Evolutionary conservation across 2,888 invertebrate species (phyloP), one percentile per base, ranked within the genome.

Genomic region (Cyaniris semiargus): DNA sequence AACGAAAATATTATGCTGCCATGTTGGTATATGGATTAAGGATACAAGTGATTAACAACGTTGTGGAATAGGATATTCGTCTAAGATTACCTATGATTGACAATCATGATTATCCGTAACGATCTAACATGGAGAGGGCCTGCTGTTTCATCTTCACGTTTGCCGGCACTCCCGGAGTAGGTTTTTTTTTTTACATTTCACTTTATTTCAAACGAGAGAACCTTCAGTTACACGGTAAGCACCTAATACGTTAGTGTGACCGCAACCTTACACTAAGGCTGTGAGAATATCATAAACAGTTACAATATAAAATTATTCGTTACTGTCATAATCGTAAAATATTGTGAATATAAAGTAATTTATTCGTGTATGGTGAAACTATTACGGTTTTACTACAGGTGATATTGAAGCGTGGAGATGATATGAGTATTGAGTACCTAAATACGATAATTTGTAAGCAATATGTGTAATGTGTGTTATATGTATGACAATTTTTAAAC

Each of bases 291-390:
- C 66, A 5, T 66, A 31, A 66, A 66, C 66, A 66, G 66, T 66
- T 53, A 66, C 66, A 66, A 66, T 66, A 66, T 66, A 66, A 66
- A 66, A 66, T 66, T 27, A 66, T 27, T 23, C 66, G 15, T 27
- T 27, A 6, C 66, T 27, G 66, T 31, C 27, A 66, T 66, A 31
- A 66, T 66, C 66, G 66, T 66, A 66, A 66, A 66, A 66, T 66
- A 66, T 66, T 66, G 15, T 66, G 66, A 66, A 66, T 66, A 66
- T 66, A 66, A 66, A 66, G 66, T 66, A 66, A 66, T 66, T 66
- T 66, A 66, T 66, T 66, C 66, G 27, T 66, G 27, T 31, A 66
- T 66, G 66, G 31, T 66, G 66, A 66, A 66, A 66, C 66, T 66
- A 66, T 66, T 66, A 66, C 15, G 15, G 66, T 66, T 66, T 66